These are phyloP conservation scores for Eupelmus urozonus DNA, from an alignment of 2,888 invertebrate species.

Conservation along the genomic window DNA sequence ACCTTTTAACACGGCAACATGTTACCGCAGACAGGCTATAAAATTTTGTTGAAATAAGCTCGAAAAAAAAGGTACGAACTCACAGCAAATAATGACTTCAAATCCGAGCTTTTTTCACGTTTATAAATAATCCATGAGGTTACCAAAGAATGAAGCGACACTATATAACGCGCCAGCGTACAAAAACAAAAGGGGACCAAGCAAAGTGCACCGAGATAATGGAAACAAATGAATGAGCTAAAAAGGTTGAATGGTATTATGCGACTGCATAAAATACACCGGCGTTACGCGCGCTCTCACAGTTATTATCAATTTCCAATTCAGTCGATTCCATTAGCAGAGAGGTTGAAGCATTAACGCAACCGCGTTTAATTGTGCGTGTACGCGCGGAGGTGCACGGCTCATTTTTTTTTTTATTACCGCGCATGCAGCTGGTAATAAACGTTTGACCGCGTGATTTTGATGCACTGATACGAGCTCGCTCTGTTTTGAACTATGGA, in stretches of 20 bases:
- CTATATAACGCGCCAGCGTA: neutral
- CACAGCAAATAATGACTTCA: no score
- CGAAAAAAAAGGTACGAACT: no score
- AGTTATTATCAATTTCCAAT: constrained; percentile 38
- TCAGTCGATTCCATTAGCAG: constrained; percentile 34
- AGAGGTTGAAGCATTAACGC: neutral
- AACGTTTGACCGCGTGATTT: neutral
- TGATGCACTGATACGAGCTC: neutral
- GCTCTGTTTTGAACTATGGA: no score
- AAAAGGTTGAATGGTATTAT: constrained; percentile 10
- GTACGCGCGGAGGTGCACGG: neutral
- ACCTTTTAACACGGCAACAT: no score
- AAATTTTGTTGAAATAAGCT: no score
- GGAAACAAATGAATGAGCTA: constrained; percentile 27
- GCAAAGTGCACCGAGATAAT: constrained; percentile 19
- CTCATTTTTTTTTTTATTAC: neutral
- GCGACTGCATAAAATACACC: neutral
- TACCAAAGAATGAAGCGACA: neutral
- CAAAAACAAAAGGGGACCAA: constrained; percentile 13
- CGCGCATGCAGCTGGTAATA: neutral
- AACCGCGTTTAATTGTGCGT: constrained; percentile 27
- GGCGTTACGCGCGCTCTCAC: neutral
- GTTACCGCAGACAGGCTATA: no score
- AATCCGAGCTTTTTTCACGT: no score
- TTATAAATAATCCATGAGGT: constrained; percentile 20